A percentile compares a stretch with the other conserved stretches of the same genome.
These are phyloP conservation scores for Rhaphigaster nebulosa DNA, from an alignment of 2,888 invertebrate genomes.

Conservation along the genomic window DNA sequence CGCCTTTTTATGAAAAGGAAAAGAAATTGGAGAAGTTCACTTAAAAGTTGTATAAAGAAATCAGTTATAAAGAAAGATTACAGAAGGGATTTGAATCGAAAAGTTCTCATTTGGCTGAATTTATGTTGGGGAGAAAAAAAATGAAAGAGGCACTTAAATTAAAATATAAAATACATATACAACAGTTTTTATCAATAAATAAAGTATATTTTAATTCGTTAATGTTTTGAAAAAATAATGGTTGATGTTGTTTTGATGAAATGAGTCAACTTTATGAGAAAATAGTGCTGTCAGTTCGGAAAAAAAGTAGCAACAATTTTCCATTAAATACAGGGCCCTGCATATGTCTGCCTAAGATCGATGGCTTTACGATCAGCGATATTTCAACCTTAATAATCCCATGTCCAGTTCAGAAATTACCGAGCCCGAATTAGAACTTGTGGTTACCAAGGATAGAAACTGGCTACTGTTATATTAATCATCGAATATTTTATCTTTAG, in stretches of 20 bases:
- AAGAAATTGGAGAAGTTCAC: too few species aligned
- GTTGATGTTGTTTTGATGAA: neutral
- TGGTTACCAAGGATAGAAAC: neutral
- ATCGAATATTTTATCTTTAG: neutral
- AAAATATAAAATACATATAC: too few species aligned
- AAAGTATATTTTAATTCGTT: too few species aligned
- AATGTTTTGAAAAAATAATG: too few species aligned
- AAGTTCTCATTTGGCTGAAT: too few species aligned
- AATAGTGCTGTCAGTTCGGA: neutral
- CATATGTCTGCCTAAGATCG: neutral
- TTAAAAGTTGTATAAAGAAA: too few species aligned
- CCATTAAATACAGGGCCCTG: neutral
- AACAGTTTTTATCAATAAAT: too few species aligned
- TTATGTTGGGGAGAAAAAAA: too few species aligned
- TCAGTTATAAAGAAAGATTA: too few species aligned
- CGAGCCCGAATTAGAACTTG: neutral
- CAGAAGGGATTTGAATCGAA: too few species aligned
- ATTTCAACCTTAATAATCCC: slow-evolving; percentile 34
- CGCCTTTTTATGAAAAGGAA: too few species aligned
- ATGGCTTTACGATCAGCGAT: slow-evolving; percentile 8
- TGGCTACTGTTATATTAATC: neutral
- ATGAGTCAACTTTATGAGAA: neutral
- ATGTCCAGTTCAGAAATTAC: neutral
- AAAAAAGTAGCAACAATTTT: neutral
- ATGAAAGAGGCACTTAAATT: too few species aligned